A percentile compares a stretch with the other conserved stretches of the same genome.
Conservation (phyloP, 2,888 invertebrate species). For the Abrostola tripartita region DNA sequence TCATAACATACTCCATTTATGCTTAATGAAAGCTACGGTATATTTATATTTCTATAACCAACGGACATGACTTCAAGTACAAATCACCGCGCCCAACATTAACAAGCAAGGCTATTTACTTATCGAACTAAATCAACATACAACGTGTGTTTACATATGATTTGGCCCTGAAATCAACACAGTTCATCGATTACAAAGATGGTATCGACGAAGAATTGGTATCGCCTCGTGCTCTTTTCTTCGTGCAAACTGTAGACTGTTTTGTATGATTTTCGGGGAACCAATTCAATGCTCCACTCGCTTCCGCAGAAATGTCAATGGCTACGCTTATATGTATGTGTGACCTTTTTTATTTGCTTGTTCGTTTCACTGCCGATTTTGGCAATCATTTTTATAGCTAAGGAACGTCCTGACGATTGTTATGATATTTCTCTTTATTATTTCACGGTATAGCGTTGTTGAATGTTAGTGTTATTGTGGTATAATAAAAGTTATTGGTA, state of each 20-base stretch:
- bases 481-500: neutral
- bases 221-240: constrained; percentile 46
- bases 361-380: constrained; percentile 26
- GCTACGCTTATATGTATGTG: constrained; percentile 40
- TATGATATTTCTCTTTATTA: constrained; percentile 14
- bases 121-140: constrained; percentile 47
- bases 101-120: constrained; percentile 36
- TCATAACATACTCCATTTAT: constrained; percentile 20
- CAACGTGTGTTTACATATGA: constrained; percentile 52
- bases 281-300: constrained; percentile 35
- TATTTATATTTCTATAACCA: constrained; percentile 38
- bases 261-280: constrained; percentile 50
- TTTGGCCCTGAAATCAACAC: constrained; percentile 43
- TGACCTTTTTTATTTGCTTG: constrained; percentile 48
- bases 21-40: constrained; percentile 35
- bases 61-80: constrained; percentile 26
- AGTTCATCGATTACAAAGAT: constrained; percentile 54
- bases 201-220: constrained; percentile 31
- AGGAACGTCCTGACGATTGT: constrained; percentile 9
- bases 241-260: constrained; percentile 48
- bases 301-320: constrained; percentile 39
- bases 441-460: constrained; percentile 5
- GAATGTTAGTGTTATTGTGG: neutral
- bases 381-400: constrained; percentile 21
- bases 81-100: constrained; percentile 29